Evolutionary conservation across 2,113 vertebrate genomes (phyloP).

Genomic region (Xyliphius kryptos): DNA sequence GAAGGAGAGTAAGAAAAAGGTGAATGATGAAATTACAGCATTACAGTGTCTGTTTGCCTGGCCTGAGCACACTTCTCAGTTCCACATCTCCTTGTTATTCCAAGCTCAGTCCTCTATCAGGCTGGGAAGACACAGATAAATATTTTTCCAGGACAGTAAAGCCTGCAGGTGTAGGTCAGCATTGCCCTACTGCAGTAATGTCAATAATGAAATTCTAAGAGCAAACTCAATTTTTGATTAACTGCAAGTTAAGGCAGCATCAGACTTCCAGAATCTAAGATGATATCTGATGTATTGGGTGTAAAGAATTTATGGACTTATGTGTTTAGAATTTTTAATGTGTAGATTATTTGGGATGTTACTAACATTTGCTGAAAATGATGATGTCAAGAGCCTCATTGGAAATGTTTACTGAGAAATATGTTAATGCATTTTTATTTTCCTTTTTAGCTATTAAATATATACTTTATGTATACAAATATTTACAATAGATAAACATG

Average conservation of each 20-base stretch:
- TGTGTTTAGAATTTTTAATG: no score
- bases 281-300: slow-evolving; percentile 12
- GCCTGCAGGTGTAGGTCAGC: slow-evolving; percentile 4
- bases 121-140: slow-evolving; percentile 27
- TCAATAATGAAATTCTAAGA: slow-evolving; percentile 42
- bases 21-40: background rate
- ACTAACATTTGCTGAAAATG: no score
- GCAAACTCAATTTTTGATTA: slow-evolving; percentile 43
- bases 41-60: slow-evolving; percentile 24
- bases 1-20: background rate
- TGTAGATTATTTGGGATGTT: no score
- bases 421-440: no score
- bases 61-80: slow-evolving; percentile 13
- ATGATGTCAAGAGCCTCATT: no score
- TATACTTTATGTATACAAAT: no score
- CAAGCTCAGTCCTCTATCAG: slow-evolving; percentile 18
- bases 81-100: slow-evolving; percentile 21
- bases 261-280: slow-evolving; percentile 16
- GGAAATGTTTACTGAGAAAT: no score
- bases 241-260: slow-evolving; percentile 32
- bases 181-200: slow-evolving; percentile 8
- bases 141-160: slow-evolving; percentile 16
- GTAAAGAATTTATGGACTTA: no score
- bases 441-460: no score
- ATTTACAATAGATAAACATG: no score